phyloP scores from a whole-genome alignment of 2,888 invertebrate species.

The Abrostola tripartita region DNA sequence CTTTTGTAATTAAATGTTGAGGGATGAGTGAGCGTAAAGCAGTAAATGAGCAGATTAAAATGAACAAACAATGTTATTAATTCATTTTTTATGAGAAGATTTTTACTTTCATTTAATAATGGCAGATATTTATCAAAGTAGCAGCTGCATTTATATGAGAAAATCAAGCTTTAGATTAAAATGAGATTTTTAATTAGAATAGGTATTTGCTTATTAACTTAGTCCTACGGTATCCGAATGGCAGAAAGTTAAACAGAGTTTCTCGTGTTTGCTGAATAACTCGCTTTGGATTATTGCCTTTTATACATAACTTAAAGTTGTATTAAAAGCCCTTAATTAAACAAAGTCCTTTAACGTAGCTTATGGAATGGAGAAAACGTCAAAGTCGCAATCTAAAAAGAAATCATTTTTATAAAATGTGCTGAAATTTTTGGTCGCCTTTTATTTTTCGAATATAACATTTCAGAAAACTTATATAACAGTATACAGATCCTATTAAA shows the following conservation, averaged over 20 bases:
- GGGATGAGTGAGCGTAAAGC: slow-evolving; percentile 43
- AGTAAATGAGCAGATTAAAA: slow-evolving; percentile 41
- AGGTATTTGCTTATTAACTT: slow-evolving; percentile 31
- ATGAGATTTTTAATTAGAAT: slow-evolving; percentile 22
- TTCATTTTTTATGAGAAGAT: slow-evolving; percentile 34
- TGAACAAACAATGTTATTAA: slow-evolving; percentile 36
- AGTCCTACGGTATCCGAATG: slow-evolving; percentile 1
- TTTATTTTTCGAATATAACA: slow-evolving; percentile 9
- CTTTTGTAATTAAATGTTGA: slow-evolving; percentile 51
- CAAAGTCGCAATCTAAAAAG: too few species aligned
- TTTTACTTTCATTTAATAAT: slow-evolving; percentile 35
- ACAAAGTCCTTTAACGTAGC: not conserved
- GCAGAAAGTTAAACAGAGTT: slow-evolving; percentile 3
- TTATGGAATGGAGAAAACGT: not conserved
- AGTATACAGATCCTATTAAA: slow-evolving; percentile 31
- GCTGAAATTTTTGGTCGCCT: not conserved
- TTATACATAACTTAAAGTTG: not conserved
- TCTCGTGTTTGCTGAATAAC: slow-evolving; percentile 1
- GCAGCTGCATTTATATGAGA: slow-evolving; percentile 24
- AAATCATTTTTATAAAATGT: too few species aligned
- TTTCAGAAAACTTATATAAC: slow-evolving; percentile 13
- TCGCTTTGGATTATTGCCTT: slow-evolving; percentile 1
- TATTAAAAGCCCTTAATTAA: not conserved
- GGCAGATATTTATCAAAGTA: slow-evolving; percentile 22
- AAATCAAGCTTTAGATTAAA: slow-evolving; percentile 18